A percentile compares a stretch with the other conserved stretches of the same genome.
Evolutionary conservation across 2,113 vertebrate species (phyloP).

Genomic region (Agelaius phoeniceus): DNA sequence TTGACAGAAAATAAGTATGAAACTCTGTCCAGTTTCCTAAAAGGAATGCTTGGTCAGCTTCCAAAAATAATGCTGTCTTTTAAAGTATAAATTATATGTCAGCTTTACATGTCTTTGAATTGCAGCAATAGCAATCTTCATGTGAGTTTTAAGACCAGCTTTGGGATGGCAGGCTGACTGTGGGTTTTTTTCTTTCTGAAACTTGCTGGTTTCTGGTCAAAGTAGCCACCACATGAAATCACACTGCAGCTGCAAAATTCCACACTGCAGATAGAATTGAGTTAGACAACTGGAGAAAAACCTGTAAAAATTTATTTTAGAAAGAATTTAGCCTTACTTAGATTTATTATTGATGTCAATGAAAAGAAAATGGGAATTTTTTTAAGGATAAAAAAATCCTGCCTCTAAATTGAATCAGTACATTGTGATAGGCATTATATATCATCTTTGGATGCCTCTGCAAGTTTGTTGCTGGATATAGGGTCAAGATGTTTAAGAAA

Average conservation of each 20-base stretch:
- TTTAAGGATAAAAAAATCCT: neutral
- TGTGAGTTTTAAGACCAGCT: constrained; percentile 38
- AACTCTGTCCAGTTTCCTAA: neutral
- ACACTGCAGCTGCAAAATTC: neutral
- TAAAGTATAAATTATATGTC: constrained; percentile 21
- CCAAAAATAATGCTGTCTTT: neutral
- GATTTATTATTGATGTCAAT: neutral
- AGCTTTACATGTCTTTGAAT: neutral
- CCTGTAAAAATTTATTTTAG: neutral
- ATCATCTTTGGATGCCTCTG: neutral
- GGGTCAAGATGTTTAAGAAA: neutral
- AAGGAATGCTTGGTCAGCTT: neutral
- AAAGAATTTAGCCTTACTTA: neutral
- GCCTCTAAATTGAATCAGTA: constrained; percentile 18
- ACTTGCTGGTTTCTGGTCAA: neutral
- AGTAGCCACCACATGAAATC: neutral
- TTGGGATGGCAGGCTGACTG: neutral
- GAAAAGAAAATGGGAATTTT: neutral
- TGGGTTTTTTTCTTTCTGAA: neutral
- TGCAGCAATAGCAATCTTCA: constrained; percentile 28
- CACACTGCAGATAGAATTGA: neutral
- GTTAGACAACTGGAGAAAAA: neutral
- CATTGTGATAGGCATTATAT: neutral
- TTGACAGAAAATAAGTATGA: neutral
- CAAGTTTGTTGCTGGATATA: neutral